These are phyloP conservation scores for Parazoanthus atlanticus DNA, from an alignment of 92 coral and sea anemone genomes.

Conservation along the genomic window DNA sequence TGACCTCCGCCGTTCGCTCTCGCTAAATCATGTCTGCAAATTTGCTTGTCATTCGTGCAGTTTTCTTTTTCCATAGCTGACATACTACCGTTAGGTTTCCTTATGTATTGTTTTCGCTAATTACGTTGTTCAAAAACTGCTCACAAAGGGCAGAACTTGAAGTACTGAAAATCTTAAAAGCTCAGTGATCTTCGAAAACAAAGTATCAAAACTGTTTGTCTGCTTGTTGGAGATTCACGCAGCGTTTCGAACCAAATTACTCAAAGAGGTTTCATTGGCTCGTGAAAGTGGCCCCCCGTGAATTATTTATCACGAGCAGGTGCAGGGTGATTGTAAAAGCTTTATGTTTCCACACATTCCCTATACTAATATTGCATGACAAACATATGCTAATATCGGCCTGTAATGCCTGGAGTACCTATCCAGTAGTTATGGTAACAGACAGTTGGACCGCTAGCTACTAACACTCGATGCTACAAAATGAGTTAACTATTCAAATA, in stretches of 20 bases:
- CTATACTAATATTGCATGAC: neutral
- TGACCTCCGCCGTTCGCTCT: neutral
- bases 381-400: slow-evolving; percentile 20
- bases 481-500: neutral
- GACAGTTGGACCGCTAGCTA: neutral
- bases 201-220: slow-evolving; percentile 27
- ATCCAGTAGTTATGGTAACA: neutral
- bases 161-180: neutral
- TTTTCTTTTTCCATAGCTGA: neutral
- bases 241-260: slow-evolving; percentile 15
- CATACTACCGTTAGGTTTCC: slow-evolving; percentile 5
- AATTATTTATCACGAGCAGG: slow-evolving; percentile 25
- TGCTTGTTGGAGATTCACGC: slow-evolving; percentile 14
- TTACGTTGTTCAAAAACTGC: slow-evolving; percentile 6
- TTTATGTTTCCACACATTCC: slow-evolving; percentile 7
- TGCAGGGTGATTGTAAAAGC: slow-evolving; percentile 14
- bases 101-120: neutral
- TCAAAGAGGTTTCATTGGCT: slow-evolving; percentile 16
- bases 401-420: slow-evolving; percentile 4
- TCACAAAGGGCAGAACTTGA: neutral
- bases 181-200: slow-evolving; percentile 2
- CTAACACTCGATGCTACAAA: neutral
- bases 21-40: neutral
- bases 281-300: neutral
- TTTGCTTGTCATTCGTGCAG: neutral